These are phyloP conservation scores for Automeris io DNA, from an alignment of 2,888 invertebrate genomes.

Conservation along the genomic window DNA sequence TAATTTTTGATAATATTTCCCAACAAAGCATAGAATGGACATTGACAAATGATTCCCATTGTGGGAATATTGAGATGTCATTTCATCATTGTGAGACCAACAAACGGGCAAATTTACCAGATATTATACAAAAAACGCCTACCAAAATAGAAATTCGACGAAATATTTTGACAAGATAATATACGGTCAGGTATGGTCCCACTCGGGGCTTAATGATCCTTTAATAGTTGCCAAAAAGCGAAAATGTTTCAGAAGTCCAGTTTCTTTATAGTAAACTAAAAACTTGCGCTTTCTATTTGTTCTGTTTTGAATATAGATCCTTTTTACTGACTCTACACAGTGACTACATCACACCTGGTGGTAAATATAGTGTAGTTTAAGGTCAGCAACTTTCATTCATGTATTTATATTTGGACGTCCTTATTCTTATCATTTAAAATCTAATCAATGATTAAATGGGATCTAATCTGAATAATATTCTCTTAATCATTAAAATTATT, in stretches of 20 bases:
- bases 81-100: conserved; percentile 44
- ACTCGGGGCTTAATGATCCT: conserved; percentile 58
- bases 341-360: too few relatives aligned
- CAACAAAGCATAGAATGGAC: conserved; percentile 72
- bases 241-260: not conserved
- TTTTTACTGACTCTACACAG: too few relatives aligned
- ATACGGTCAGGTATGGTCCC: conserved; percentile 53
- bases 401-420: too few relatives aligned
- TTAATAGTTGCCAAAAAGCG: conserved; percentile 42
- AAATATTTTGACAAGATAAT: conserved; percentile 76
- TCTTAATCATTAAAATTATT: too few relatives aligned
- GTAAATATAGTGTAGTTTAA: too few relatives aligned
- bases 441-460: too few relatives aligned
- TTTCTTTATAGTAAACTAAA: not conserved
- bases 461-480: too few relatives aligned
- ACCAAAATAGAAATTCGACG: conserved; percentile 33
- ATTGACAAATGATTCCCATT: conserved; percentile 72
- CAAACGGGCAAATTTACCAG: conserved; percentile 66
- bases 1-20: conserved; percentile 53
- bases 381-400: too few relatives aligned
- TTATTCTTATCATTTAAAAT: too few relatives aligned
- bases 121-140: conserved; percentile 40
- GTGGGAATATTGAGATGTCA: conserved; percentile 69
- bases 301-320: too few relatives aligned
- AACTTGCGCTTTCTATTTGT: not conserved